Conservation (phyloP, 2,797 vertebrate species). For the Anguilla obscura region DNA sequence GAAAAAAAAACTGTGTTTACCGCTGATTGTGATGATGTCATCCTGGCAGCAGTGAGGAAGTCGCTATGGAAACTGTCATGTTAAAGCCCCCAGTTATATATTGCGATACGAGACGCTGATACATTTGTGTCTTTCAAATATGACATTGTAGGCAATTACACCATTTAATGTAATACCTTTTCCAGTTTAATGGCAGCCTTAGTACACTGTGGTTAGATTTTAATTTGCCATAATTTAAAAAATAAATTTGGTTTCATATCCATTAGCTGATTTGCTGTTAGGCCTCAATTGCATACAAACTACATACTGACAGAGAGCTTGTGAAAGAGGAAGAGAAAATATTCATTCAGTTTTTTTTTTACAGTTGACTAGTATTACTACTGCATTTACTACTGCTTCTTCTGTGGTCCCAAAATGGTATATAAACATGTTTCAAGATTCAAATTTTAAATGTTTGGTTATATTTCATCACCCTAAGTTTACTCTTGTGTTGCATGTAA, state of each 20-base stretch:
- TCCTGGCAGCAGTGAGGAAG: slow-evolving; percentile 22
- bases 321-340: background rate
- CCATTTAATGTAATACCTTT: background rate
- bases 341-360: background rate
- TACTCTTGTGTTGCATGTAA: background rate
- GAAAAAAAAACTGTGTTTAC: background rate
- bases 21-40: slow-evolving; percentile 22
- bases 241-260: background rate
- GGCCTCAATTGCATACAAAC: background rate
- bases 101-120: background rate
- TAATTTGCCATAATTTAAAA: background rate
- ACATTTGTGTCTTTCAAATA: background rate
- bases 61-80: slow-evolving; percentile 34
- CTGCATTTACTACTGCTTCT: background rate
- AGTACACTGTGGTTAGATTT: background rate
- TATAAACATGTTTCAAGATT: background rate
- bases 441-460: background rate
- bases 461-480: background rate
- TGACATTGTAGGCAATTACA: background rate
- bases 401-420: background rate
- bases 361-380: background rate
- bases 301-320: background rate
- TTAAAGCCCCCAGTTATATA: slow-evolving; percentile 3
- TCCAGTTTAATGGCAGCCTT: background rate
- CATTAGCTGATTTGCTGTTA: background rate